Percentiles rank a stretch among this genome's conserved stretches.
phyloP scores from a whole-genome alignment of 1,140 invertebrate species.

The Heterodera carotae region DNA sequence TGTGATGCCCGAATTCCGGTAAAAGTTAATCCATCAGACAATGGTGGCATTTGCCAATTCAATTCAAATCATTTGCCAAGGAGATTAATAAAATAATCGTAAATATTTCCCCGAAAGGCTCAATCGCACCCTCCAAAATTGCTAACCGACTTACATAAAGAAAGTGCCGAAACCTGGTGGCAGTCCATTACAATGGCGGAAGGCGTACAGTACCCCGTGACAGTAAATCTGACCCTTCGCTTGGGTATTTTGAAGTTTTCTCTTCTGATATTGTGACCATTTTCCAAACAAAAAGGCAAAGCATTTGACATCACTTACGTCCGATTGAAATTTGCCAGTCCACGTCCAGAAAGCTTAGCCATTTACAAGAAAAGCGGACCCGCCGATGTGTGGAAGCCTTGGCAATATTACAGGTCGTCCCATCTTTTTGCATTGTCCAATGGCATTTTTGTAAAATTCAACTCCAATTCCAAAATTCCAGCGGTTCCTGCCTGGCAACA shows the following conservation, averaged over 20 bases:
- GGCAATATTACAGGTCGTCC: constrained; percentile 83
- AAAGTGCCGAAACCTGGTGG: constrained; percentile 92
- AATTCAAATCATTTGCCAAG: background rate
- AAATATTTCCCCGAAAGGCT: background rate
- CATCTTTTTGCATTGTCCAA: background rate
- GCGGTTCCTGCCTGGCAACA: constrained; percentile 83
- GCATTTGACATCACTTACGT: constrained; percentile 96
- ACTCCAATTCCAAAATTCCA: constrained; percentile 6
- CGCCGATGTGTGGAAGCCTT: constrained; percentile 85
- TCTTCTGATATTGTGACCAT: constrained; percentile 10
- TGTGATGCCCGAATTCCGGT: constrained; percentile 14
- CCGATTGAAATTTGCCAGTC: constrained; percentile 85
- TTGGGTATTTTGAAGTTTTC: constrained; percentile 72
- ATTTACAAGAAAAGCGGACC: constrained; percentile 79
- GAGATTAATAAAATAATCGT: background rate
- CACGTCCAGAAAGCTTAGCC: constrained; percentile 92
- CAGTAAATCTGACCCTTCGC: constrained; percentile 86
- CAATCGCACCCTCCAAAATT: constrained; percentile 76
- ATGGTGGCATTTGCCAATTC: too few species aligned
- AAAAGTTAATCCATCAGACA: background rate
- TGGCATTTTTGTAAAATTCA: background rate
- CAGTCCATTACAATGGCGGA: constrained; percentile 95
- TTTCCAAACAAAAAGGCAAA: constrained; percentile 71
- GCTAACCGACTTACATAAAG: constrained; percentile 85
- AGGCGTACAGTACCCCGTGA: constrained; percentile 83